These are phyloP conservation scores for Spilarctia lutea DNA, from an alignment of 2,888 invertebrate species.

Conservation along the genomic window DNA sequence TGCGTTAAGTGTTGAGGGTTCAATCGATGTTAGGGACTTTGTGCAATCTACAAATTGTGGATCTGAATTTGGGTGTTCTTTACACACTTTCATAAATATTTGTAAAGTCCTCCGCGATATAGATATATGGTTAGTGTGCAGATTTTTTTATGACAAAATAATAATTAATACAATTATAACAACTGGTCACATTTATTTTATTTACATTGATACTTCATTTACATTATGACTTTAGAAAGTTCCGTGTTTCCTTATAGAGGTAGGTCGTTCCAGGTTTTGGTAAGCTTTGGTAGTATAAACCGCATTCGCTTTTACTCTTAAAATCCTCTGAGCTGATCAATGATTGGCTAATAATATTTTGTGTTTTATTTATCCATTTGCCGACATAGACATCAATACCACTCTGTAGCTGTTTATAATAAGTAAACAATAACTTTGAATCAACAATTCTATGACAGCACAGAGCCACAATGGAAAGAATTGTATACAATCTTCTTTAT, in stretches of 20 bases:
- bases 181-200: no score
- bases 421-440: slow-evolving; percentile 9
- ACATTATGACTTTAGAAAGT: background rate
- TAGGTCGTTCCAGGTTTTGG: background rate
- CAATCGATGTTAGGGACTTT: no score
- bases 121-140: no score
- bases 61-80: no score
- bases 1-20: no score
- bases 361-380: background rate
- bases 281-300: background rate
- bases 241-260: background rate
- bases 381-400: background rate
- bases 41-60: no score
- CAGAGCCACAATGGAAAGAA: background rate
- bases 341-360: background rate
- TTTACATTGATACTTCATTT: no score
- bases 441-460: background rate
- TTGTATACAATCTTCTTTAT: background rate
- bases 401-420: slow-evolving; percentile 13
- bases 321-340: background rate
- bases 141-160: no score
- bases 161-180: no score
- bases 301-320: background rate
- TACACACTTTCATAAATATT: no score
- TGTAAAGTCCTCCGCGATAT: no score